Conservation (phyloP, 1,140 invertebrate genomes). For the Lasioglossum albipes region DNA sequence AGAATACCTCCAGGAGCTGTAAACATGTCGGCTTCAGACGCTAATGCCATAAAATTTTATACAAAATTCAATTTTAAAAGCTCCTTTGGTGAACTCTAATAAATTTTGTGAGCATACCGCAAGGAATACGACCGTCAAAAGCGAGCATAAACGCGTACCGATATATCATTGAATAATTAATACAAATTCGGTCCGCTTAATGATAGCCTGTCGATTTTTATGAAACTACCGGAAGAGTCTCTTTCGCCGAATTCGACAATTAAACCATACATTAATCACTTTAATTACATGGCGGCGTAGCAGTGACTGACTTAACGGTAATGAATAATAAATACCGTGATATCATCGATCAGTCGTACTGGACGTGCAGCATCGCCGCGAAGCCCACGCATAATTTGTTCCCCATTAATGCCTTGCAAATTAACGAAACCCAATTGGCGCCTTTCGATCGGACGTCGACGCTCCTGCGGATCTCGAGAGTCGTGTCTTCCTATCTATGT, state of each 20-base stretch:
- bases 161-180: conserved; percentile 11
- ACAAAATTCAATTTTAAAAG: too few relatives aligned
- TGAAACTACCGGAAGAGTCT: not conserved
- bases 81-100: too few relatives aligned
- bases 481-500: not conserved
- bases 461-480: not conserved
- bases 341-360: conserved; percentile 41
- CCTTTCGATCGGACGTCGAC: not conserved
- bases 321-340: conserved; percentile 53
- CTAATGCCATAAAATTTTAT: too few relatives aligned
- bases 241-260: not conserved
- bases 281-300: conserved; percentile 46
- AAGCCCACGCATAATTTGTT: conserved; percentile 19
- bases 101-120: not conserved
- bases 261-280: conserved; percentile 38
- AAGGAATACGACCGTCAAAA: not conserved
- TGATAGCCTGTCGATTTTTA: conserved; percentile 12
- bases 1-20: too few relatives aligned
- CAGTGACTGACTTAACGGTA: conserved; percentile 40
- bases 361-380: not conserved
- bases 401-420: conserved; percentile 7
- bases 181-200: conserved; percentile 1
- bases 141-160: not conserved
- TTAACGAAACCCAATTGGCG: conserved; percentile 6
- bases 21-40: too few relatives aligned